These are phyloP conservation scores for Perca schrenkii DNA, from an alignment of 2,113 vertebrate species.

Conservation along the genomic window DNA sequence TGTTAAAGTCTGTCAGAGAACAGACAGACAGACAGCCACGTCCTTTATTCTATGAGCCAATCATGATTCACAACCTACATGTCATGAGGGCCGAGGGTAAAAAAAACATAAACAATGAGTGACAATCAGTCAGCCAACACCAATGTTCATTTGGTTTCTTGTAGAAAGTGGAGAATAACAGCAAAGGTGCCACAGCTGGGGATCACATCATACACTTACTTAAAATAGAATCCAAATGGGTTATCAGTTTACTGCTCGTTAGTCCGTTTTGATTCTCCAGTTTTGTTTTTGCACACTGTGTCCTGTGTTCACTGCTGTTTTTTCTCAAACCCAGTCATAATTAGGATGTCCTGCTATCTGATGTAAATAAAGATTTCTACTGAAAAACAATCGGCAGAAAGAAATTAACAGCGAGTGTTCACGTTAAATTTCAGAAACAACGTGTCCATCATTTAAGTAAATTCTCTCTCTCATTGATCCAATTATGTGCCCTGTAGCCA, in stretches of 20 bases:
- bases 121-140: constrained; percentile 21
- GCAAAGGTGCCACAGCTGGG: constrained; percentile 18
- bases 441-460: neutral
- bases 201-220: neutral
- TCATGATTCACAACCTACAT: constrained; percentile 48
- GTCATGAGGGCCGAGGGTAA: constrained; percentile 4
- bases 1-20: constrained; percentile 44
- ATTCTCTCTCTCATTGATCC: neutral
- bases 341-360: constrained; percentile 39
- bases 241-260: constrained; percentile 31
- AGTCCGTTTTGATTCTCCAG: constrained; percentile 9
- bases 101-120: neutral
- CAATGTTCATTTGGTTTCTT: neutral
- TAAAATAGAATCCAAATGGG: too few relatives aligned
- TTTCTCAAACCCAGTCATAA: constrained; percentile 20
- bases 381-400: neutral
- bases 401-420: neutral
- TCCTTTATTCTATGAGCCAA: constrained; percentile 48
- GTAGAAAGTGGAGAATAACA: neutral
- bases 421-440: neutral
- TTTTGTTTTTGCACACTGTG: constrained; percentile 4
- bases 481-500: constrained; percentile 1
- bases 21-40: constrained; percentile 18
- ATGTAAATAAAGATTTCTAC: neutral
- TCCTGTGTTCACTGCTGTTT: constrained; percentile 3